Evolutionary conservation across 2,797 vertebrate genomes (phyloP).

Genomic region (Limosa lapponica): DNA sequence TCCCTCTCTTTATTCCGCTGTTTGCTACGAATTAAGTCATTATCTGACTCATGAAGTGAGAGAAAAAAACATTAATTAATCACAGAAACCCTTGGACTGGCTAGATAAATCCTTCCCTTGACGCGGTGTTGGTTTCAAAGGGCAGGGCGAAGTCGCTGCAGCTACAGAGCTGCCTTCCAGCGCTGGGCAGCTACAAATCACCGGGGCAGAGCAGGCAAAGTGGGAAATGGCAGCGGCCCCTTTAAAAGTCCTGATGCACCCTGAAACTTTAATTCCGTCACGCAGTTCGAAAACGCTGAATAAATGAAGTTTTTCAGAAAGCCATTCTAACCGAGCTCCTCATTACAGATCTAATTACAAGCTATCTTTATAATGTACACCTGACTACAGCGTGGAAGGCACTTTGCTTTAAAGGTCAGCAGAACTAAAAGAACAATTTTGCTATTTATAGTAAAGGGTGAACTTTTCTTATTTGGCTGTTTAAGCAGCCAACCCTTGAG

Average conservation of each 20-base stretch:
- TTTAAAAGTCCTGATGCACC: slow-evolving; percentile 36
- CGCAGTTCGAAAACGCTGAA: slow-evolving; percentile 62
- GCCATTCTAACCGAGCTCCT: slow-evolving; percentile 78
- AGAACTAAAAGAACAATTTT: slow-evolving; percentile 79
- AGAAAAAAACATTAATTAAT: slow-evolving; percentile 11
- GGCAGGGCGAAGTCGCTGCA: slow-evolving; percentile 32
- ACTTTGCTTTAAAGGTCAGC: slow-evolving; percentile 79
- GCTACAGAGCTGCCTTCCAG: slow-evolving; percentile 49
- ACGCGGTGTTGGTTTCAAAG: slow-evolving; percentile 40
- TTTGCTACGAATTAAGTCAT: background rate
- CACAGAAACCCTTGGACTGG: background rate
- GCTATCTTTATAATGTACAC: slow-evolving; percentile 79
- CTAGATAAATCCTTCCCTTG: slow-evolving; percentile 34
- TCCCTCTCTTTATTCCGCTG: background rate
- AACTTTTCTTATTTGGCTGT: slow-evolving; percentile 82
- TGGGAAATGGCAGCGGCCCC: background rate
- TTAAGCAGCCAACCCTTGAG: slow-evolving; percentile 80
- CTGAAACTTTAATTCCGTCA: slow-evolving; percentile 72
- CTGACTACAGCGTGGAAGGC: slow-evolving; percentile 74
- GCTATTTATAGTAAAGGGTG: slow-evolving; percentile 80
- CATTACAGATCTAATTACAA: slow-evolving; percentile 83
- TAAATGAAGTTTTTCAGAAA: slow-evolving; percentile 79
- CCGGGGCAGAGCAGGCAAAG: slow-evolving; percentile 7
- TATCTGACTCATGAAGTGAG: background rate
- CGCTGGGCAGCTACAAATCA: slow-evolving; percentile 28